Evolutionary conservation across 2,888 invertebrate genomes (phyloP), one percentile per base, ranked within the genome.

Genomic region (Pyrochroa serraticornis): DNA sequence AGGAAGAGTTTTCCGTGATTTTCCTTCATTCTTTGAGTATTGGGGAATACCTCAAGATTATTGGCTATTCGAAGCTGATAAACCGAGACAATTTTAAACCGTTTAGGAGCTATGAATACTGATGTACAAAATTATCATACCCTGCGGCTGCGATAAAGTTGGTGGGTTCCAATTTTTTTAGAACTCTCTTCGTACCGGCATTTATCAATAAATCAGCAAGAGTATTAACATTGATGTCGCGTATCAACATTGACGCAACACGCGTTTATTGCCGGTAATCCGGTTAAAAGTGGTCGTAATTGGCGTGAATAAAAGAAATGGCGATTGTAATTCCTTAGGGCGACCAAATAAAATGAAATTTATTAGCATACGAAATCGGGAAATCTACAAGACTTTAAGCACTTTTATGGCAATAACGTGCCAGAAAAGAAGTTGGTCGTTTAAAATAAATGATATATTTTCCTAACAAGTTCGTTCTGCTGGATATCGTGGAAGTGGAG

Each of bases 61-160:
- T 42, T 13, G 32, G 32, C 8, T 43, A 43, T 32, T 9, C n/a
- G 2, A n/a, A 6, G 33, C 12, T 47, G 58, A 43, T 57, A 62
- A 65, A 64, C 57, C 50, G 57, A 57, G 62, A 61, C 58, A 64
- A 64, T 64, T 63, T 58, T 56, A 48, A 58, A 61, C 45, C 62
- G 62, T 63, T 68, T 63, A 55, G 47, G 58, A 64, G 65, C 64
- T 66, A 67, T 67, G 68, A 68, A 68, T 68, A 68, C 68, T 68
- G 67, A 68, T 66, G 64, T 55, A 36, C 55, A 7, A 49, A 56
- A 68, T 67, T 68, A 66, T 56, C 64, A 66, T 65, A 64, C 60
- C 62, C 63, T 58, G 58, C 54, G 49, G 62, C 57, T 45, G 32
- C 39, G 54, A 58, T 52, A 58, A 60, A 61, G 62, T 60, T 53